These are phyloP conservation scores for Aplidium turbinatum DNA, from an alignment of 23 tunicate species.

Conservation along the genomic window DNA sequence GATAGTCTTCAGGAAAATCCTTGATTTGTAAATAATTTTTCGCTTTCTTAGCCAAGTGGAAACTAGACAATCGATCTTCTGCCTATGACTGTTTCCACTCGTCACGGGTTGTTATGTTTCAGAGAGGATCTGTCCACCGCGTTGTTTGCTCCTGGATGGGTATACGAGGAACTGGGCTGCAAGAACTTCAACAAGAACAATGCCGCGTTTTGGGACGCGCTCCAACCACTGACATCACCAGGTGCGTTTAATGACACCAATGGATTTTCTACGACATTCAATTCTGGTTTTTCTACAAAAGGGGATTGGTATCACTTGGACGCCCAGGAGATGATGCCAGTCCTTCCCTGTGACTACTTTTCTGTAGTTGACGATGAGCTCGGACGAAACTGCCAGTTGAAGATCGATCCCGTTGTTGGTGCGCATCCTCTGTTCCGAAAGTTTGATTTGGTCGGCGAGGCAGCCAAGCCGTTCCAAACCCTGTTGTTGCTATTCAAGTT, in stretches of 20 bases:
- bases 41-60: no score
- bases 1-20: no score
- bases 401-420: not conserved
- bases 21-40: no score
- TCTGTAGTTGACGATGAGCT: not conserved
- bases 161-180: constrained; percentile 53
- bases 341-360: not conserved
- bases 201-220: constrained; percentile 52
- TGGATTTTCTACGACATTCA: constrained; percentile 23
- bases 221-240: constrained; percentile 21
- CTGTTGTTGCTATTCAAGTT: no score
- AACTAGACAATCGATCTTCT: no score
- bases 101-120: no score
- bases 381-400: not conserved
- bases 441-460: not conserved
- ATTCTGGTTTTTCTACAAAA: constrained; percentile 23
- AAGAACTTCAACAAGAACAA: constrained; percentile 41
- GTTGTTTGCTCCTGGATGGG: constrained; percentile 94
- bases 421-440: not conserved
- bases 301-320: constrained; percentile 33
- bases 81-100: no score
- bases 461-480: no score
- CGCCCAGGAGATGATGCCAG: constrained; percentile 43
- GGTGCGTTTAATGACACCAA: not conserved
- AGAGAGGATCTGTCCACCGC: constrained; percentile 72